phyloP scores from a whole-genome alignment of 2,888 invertebrate genomes.

The Synergus umbraculus region DNA sequence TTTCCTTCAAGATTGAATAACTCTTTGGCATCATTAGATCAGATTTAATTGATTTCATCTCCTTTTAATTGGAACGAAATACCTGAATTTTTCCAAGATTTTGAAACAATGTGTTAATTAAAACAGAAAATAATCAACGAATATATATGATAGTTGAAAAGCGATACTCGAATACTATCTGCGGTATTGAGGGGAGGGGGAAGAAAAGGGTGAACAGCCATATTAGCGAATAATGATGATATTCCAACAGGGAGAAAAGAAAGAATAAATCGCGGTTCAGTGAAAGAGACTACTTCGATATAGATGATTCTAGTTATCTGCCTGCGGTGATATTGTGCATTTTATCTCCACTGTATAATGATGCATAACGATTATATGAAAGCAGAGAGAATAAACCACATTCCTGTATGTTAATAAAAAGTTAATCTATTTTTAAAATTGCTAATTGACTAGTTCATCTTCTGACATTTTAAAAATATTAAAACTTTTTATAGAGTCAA shows the following conservation, averaged over 20 bases:
- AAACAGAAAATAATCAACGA: neutral
- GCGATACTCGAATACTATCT: slow-evolving; percentile 9
- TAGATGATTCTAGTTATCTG: neutral
- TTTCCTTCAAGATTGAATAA: neutral
- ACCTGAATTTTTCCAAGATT: neutral
- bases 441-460: neutral
- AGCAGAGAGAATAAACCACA: neutral
- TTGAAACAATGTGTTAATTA: neutral
- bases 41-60: too few relatives aligned
- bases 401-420: too few relatives aligned
- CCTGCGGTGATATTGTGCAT: neutral
- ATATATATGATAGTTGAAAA: slow-evolving; percentile 17
- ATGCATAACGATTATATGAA: neutral
- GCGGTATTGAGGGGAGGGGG: neutral
- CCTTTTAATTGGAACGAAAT: neutral
- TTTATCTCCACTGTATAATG: neutral
- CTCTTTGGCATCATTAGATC: too few relatives aligned
- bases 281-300: neutral
- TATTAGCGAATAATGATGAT: slow-evolving; percentile 22
- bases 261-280: slow-evolving; percentile 9
- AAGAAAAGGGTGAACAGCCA: neutral
- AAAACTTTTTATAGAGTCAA: neutral
- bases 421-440: too few relatives aligned
- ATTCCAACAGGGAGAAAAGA: neutral
- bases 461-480: neutral